A percentile compares a stretch with the other conserved stretches of the same genome.
phyloP scores from a whole-genome alignment of 2,888 invertebrate genomes.

The Sesia apiformis region DNA sequence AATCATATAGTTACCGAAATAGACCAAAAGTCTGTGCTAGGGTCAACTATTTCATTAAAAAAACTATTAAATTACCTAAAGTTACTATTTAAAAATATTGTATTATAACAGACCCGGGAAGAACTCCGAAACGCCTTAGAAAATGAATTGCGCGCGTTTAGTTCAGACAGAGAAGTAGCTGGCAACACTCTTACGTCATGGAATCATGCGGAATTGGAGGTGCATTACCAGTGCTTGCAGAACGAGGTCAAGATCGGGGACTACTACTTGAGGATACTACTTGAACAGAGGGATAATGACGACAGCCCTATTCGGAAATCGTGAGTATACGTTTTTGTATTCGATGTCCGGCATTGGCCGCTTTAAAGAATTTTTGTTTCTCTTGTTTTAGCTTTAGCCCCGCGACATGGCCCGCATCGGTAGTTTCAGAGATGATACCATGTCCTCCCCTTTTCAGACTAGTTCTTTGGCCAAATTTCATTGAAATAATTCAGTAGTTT shows the following conservation, averaged over 20 bases:
- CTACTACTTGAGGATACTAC: slow-evolving; percentile 94
- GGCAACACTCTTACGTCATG: slow-evolving; percentile 91
- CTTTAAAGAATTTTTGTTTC: no score
- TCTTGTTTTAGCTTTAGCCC: no score
- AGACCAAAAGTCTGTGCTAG: no score
- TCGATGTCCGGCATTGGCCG: no score
- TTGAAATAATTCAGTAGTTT: no score
- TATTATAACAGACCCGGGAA: slow-evolving; percentile 84
- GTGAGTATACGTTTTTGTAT: slow-evolving; percentile 72
- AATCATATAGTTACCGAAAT: no score
- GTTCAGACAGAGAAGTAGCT: slow-evolving; percentile 91
- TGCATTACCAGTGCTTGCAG: slow-evolving; percentile 93
- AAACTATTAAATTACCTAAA: no score
- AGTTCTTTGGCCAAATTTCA: no score
- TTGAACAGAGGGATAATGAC: slow-evolving; percentile 92
- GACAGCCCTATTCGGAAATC: slow-evolving; percentile 92
- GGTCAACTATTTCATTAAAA: no score
- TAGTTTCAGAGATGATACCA: background rate
- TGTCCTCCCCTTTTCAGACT: no score
- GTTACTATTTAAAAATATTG: no score
- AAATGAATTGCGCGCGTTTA: slow-evolving; percentile 93
- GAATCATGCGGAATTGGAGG: slow-evolving; percentile 98
- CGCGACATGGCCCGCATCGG: background rate
- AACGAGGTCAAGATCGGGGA: slow-evolving; percentile 99
- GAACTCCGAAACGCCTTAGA: slow-evolving; percentile 94